These are phyloP conservation scores for Pteronotus mesoamericanus DNA, from an alignment of 2,797 vertebrate species.

Conservation along the genomic window DNA sequence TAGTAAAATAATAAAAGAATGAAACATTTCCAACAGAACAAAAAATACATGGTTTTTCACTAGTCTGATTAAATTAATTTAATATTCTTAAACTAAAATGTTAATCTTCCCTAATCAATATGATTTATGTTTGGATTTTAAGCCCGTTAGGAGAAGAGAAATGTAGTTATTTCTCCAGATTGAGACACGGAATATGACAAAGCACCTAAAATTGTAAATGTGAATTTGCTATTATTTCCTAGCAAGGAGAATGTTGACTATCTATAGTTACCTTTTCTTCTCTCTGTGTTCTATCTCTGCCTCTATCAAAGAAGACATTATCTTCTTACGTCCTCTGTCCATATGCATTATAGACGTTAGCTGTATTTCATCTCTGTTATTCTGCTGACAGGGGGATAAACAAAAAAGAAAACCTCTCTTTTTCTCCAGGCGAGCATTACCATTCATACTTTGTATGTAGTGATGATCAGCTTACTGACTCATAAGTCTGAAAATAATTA, in stretches of 20 bases:
- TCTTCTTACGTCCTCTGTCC: background rate
- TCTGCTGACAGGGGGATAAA: background rate
- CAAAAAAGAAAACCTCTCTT: background rate
- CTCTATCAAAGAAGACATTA: background rate
- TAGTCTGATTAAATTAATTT: background rate
- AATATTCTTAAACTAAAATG: background rate
- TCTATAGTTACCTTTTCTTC: background rate
- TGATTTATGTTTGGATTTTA: background rate
- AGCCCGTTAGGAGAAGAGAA: background rate
- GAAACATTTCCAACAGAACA: background rate
- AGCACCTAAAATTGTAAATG: background rate
- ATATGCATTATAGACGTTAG: background rate
- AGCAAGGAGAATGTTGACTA: background rate
- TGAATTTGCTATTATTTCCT: background rate
- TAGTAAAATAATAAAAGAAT: background rate
- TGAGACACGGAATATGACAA: background rate
- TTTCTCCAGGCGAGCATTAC: background rate
- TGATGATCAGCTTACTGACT: constrained; percentile 21
- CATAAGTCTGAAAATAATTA: constrained; percentile 58
- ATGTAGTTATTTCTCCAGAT: background rate
- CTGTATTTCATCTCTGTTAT: background rate
- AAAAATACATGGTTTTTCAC: background rate
- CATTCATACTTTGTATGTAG: background rate
- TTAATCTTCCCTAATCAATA: background rate
- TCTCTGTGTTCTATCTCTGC: background rate